Base-by-base conservation (phyloP, 2,113 vertebrate species). In the Columbina picui region DNA sequence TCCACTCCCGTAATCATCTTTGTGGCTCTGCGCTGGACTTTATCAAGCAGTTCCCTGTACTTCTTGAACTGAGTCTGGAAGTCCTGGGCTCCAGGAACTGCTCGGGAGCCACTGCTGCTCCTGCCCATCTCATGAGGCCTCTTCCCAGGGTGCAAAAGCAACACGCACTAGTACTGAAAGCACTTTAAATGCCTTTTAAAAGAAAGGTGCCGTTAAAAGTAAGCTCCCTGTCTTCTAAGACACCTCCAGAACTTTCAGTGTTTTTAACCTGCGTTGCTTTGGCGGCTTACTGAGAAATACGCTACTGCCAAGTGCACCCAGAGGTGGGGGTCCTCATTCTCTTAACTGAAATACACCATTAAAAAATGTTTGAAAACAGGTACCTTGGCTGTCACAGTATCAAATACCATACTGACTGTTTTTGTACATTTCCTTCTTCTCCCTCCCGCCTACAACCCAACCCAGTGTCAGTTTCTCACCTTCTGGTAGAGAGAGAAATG, bases 381-480 rank as follows among this genome's bases (percentile, higher is more conserved):
- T 84, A 2, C 45, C 15, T 60, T n/a, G 36, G 34, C 9, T 63
- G 27, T 79, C 57, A 59, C 22, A 69, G 36, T 11, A 85, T 25
- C 50, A 91, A 30, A 38, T 14, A 68, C 0, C 0, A 10, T 21
- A 52, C 36, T 9, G 8, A 57, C 15, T 0, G 9, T 14, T 64
- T 76, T 18, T 36, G 22, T 71, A 53, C 26, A 3, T 41, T 63
- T 20, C 45, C 25, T 32, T 43, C 50, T 27, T 73, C 17, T 22
- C 2, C 4, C 10, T 21, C 30, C 56, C 11, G 7, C 23, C 70
- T 47, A 74, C 14, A 70, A 63, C 22, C 12, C 14, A 70, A 63
- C 22, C 12, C 21, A n/a, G 12, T 0, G 19, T 3, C 7, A 1
- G 21, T 90, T 95, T 90, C 61, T 86, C 79, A 88, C 47, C 36